These are phyloP conservation scores for Geotrupes spiniger DNA, from an alignment of 2,888 invertebrate species.

Conservation along the genomic window DNA sequence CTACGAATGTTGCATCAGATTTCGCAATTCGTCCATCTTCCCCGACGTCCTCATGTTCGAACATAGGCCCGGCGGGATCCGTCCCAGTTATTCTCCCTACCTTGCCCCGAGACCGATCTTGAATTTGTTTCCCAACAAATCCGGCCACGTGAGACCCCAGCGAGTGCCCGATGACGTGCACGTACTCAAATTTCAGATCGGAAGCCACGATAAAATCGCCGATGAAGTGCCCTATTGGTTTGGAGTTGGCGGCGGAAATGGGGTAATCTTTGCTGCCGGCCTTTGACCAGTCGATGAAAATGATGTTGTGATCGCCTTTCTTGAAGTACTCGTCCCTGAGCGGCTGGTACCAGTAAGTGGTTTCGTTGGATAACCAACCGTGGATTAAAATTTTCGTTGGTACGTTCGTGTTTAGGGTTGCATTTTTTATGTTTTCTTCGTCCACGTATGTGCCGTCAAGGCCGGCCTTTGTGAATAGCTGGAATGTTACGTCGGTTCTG, in stretches of 20 bases:
- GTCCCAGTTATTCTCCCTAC: slow-evolving; percentile 51
- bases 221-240: slow-evolving; percentile 49
- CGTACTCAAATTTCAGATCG: slow-evolving; percentile 41
- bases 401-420: slow-evolving; percentile 23
- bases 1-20: slow-evolving; percentile 47
- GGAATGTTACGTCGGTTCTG: slow-evolving; percentile 31
- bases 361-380: slow-evolving; percentile 52
- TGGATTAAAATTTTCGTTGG: slow-evolving; percentile 52
- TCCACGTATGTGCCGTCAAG: slow-evolving; percentile 26
- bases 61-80: slow-evolving; percentile 50
- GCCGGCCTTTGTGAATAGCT: slow-evolving; percentile 29
- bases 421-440: slow-evolving; percentile 24
- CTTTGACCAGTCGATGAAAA: slow-evolving; percentile 50
- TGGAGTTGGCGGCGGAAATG: slow-evolving; percentile 48
- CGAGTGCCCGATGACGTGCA: slow-evolving; percentile 51
- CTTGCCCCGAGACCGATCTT: slow-evolving; percentile 35
- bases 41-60: slow-evolving; percentile 32
- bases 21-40: slow-evolving; percentile 40
- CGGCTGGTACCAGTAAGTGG: slow-evolving; percentile 42
- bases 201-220: slow-evolving; percentile 42
- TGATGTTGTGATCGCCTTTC: slow-evolving; percentile 47
- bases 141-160: slow-evolving; percentile 48
- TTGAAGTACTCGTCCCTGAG: slow-evolving; percentile 48
- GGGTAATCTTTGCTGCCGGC: slow-evolving; percentile 36
- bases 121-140: slow-evolving; percentile 33